phyloP scores from a whole-genome alignment of 2,797 vertebrate species.

The Leptoclinus maculatus region DNA sequence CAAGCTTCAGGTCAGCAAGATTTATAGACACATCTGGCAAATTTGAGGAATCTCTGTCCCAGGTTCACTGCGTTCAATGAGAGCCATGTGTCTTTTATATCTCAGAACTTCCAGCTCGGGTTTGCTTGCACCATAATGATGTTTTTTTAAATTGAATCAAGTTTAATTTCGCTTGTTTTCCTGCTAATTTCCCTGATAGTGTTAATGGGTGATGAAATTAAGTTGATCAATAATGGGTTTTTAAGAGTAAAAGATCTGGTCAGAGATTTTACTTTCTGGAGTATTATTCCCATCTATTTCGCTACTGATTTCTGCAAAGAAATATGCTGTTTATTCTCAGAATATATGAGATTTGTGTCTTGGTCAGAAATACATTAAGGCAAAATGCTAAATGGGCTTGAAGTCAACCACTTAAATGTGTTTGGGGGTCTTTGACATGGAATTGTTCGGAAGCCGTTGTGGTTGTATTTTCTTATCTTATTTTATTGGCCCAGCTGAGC shows the following conservation, averaged over 20 bases:
- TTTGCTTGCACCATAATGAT: too few relatives aligned
- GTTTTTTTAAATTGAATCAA: too few relatives aligned
- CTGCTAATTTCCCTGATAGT: too few relatives aligned
- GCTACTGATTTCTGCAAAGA: not conserved
- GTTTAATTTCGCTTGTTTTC: too few relatives aligned
- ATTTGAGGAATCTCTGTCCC: too few relatives aligned
- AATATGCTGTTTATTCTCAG: not conserved
- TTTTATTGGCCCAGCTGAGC: slow-evolving; percentile 18
- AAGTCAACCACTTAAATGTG: not conserved
- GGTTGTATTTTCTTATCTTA: slow-evolving; percentile 9
- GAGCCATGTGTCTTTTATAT: too few relatives aligned
- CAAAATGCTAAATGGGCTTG: not conserved
- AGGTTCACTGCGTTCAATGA: too few relatives aligned
- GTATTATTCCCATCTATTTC: not conserved
- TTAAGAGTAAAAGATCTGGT: not conserved
- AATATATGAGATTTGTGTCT: not conserved
- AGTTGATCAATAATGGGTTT: too few relatives aligned
- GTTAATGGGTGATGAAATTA: too few relatives aligned
- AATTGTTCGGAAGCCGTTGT: slow-evolving; percentile 12
- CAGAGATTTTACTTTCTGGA: not conserved
- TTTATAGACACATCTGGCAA: too few relatives aligned
- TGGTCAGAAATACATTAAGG: not conserved
- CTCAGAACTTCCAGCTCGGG: too few relatives aligned
- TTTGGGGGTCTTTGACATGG: not conserved
- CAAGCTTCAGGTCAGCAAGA: too few relatives aligned